A percentile compares a stretch with the other conserved stretches of the same genome.
Evolutionary conservation across 2,888 invertebrate species (phyloP).

Genomic region (Andrena chrysosceles): DNA sequence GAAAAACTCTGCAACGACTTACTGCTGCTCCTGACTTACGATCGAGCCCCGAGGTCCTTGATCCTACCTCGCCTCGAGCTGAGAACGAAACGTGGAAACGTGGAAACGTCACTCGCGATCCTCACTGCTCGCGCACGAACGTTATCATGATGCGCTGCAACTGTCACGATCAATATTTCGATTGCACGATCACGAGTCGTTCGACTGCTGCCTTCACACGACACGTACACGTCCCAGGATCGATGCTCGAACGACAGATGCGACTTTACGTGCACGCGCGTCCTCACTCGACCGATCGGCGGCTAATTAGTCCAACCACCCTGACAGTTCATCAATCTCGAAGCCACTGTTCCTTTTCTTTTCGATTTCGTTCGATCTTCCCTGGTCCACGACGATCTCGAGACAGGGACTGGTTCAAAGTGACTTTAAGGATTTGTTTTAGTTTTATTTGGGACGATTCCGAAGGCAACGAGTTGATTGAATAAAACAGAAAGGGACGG

Average conservation of each 20-base stretch:
- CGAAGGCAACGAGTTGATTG: neutral
- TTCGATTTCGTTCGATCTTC: neutral
- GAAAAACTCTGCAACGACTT: slow-evolving; percentile 57
- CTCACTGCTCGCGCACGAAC: slow-evolving; percentile 46
- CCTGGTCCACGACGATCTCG: slow-evolving; percentile 27
- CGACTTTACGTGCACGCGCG: slow-evolving; percentile 32
- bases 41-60: slow-evolving; percentile 36
- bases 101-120: slow-evolving; percentile 42
- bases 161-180: slow-evolving; percentile 44
- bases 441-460: too few relatives aligned
- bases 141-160: slow-evolving; percentile 22
- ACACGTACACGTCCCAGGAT: slow-evolving; percentile 13
- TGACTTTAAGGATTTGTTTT: neutral
- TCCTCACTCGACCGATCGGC: slow-evolving; percentile 31
- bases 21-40: slow-evolving; percentile 47
- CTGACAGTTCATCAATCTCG: slow-evolving; percentile 11
- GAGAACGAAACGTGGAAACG: neutral
- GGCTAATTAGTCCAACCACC: slow-evolving; percentile 18
- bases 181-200: slow-evolving; percentile 25
- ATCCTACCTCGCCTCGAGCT: slow-evolving; percentile 18
- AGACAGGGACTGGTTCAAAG: neutral
- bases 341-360: neutral
- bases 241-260: slow-evolving; percentile 22
- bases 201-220: slow-evolving; percentile 19
- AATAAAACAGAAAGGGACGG: neutral